phyloP scores from a whole-genome alignment of 2,888 invertebrate genomes.

The Acronicta aceris region DNA sequence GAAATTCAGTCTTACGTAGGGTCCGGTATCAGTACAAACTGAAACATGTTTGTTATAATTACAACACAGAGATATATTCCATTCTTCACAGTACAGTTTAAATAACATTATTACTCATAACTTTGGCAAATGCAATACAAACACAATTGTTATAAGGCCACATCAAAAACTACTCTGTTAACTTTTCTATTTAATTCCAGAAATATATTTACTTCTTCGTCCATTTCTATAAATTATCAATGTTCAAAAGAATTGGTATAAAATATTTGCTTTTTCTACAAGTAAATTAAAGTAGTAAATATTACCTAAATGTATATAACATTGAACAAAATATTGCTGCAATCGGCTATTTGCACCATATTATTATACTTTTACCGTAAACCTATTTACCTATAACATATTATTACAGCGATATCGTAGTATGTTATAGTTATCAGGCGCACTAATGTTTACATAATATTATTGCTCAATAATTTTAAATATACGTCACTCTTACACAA shows the following conservation, averaged over 20 bases:
- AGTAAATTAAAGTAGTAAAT: conserved; percentile 10
- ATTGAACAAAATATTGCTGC: conserved; percentile 32
- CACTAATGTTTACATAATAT: conserved; percentile 61
- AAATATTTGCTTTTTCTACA: conserved; percentile 11
- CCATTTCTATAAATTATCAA: conserved; percentile 5
- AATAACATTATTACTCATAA: conserved; percentile 54
- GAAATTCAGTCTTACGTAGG: conserved; percentile 63
- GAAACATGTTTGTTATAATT: conserved; percentile 35
- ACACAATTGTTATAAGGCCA: conserved; percentile 35
- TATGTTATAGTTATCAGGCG: conserved; percentile 67
- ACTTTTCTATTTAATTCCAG: conserved; percentile 26
- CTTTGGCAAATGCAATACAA: conserved; percentile 58
- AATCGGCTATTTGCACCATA: conserved; percentile 38
- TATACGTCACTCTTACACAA: conserved; percentile 35
- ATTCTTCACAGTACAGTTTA: conserved; percentile 41
- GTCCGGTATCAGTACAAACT: conserved; percentile 40
- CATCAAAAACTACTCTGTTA: conserved; percentile 18
- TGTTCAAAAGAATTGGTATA: conserved; percentile 7
- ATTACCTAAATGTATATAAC: conserved; percentile 25
- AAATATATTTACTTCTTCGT: conserved; percentile 13
- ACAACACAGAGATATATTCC: conserved; percentile 32
- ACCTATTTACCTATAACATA: conserved; percentile 23
- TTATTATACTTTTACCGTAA: conserved; percentile 19
- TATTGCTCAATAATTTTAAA: conserved; percentile 69
- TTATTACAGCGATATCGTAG: conserved; percentile 55